Evolutionary conservation across 1,140 invertebrate species (phyloP), one percentile per base, ranked within the genome.

Genomic region (Chironomus striatipennis): DNA sequence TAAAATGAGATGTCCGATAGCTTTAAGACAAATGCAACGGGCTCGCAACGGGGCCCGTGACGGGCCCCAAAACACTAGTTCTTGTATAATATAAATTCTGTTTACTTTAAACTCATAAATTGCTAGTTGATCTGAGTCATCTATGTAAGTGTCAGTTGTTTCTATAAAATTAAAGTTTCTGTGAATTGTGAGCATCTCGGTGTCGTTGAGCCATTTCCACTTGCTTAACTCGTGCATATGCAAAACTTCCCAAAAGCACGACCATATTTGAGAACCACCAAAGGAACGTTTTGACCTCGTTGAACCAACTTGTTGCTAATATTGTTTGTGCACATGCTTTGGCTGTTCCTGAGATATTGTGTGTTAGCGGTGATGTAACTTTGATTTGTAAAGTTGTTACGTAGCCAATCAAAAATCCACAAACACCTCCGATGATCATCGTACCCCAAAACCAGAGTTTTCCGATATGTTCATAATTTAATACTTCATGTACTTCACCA

Each of bases 321-420:
- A 99, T 89, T 15, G 98, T 99, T 85, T 99, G 98, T 0, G 91
- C 93, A 82, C 97, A 98, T 0, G 98, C 97, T 85, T 99, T 99
- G 0, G 98, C 97, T 17, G 98, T 99, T 42, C 98, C 98, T 64
- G 96, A 98, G 76, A 99, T 97, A 81, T 99, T 99, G 82, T 99
- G 98, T 0, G 98, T 99, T 73, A 99, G 84, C 1, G 98, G 96
- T 64, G 97, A 99, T 18, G 98, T 99, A 4, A 96, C 92, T 88
- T 99, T 93, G 77, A 99, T 99, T 87, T 99, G 97, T 76, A 99
- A 85, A 7, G 93, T 93, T 18, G 97, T 98, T 8, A 98, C 91
- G 84, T 94, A 98, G 75, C 97, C 97, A 80, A 99, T 99, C 17
- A 94, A 90, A 85, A 99, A 98, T 47, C 98, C 98, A 85, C 95